Evolutionary conservation across 1,140 invertebrate species (phyloP).

Genomic region (Drosophila ambigua): DNA sequence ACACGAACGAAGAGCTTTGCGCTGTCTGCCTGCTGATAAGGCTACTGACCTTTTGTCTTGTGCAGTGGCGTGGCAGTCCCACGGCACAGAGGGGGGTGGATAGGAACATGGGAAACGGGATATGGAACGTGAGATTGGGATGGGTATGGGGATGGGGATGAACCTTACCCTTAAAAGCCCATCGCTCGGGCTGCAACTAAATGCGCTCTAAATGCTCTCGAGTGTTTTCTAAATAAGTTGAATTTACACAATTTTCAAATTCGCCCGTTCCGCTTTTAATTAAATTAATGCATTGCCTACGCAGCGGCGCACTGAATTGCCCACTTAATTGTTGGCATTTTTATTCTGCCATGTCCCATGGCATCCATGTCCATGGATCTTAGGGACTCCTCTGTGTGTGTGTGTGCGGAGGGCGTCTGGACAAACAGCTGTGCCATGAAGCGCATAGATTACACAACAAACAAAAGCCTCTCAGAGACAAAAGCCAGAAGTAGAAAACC

Average conservation of each 20-base stretch:
- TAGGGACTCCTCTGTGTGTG: not conserved
- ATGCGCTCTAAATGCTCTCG: constrained; percentile 44
- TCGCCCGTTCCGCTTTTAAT: constrained; percentile 63
- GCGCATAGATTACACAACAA: constrained; percentile 81
- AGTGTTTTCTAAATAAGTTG: constrained; percentile 79
- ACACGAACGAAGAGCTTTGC: constrained; percentile 18
- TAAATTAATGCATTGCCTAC: constrained; percentile 80
- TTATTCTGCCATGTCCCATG: constrained; percentile 44
- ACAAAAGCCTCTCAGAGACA: constrained; percentile 78
- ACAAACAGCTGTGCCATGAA: constrained; percentile 80
- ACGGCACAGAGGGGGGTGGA: not conserved
- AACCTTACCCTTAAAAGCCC: not conserved
- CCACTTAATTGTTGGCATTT: constrained; percentile 81
- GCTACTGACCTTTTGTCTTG: constrained; percentile 76
- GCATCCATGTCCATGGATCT: not conserved
- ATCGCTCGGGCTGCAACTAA: not conserved
- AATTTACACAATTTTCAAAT: constrained; percentile 80
- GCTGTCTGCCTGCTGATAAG: constrained; percentile 64
- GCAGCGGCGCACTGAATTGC: constrained; percentile 32
- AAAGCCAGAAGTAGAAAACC: constrained; percentile 43
- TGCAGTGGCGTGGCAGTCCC: constrained; percentile 52
- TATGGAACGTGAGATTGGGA: not conserved
- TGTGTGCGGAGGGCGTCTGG: constrained; percentile 47
- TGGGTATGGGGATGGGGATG: not conserved
- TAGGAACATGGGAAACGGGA: too few relatives aligned